These are phyloP conservation scores for Trachelus tabidus DNA, from an alignment of 2,888 invertebrate genomes.

Conservation along the genomic window DNA sequence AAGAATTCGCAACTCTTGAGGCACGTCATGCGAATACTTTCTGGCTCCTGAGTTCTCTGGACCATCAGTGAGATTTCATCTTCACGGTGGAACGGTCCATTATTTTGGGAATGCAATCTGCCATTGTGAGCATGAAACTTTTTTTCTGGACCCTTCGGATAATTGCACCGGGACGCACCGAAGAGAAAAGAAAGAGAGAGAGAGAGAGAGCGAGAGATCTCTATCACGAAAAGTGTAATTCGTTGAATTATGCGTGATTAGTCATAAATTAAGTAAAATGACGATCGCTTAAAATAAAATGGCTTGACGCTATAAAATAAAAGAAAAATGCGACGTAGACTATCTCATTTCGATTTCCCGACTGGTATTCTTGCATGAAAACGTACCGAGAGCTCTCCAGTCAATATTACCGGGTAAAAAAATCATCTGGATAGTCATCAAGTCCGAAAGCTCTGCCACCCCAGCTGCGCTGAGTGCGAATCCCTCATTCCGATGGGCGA, in stretches of 20 bases:
- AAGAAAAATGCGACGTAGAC: neutral
- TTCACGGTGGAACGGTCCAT: neutral
- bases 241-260: neutral
- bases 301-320: neutral
- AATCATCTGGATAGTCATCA: conserved; percentile 18
- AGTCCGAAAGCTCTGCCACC: neutral
- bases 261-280: neutral
- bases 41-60: neutral
- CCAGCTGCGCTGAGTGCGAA: conserved; percentile 2
- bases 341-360: neutral
- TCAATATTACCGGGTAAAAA: neutral
- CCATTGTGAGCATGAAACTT: neutral
- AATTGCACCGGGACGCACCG: neutral
- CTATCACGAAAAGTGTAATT: neutral
- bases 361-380: neutral
- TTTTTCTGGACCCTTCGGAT: neutral
- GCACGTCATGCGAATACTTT: neutral
- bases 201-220: neutral
- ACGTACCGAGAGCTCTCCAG: neutral
- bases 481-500: conserved; percentile 1
- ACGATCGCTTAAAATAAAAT: neutral
- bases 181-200: neutral
- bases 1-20: neutral
- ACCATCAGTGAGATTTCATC: neutral
- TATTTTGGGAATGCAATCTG: neutral